phyloP scores from a whole-genome alignment of 2,113 vertebrate species.

The Lontra canadensis region DNA sequence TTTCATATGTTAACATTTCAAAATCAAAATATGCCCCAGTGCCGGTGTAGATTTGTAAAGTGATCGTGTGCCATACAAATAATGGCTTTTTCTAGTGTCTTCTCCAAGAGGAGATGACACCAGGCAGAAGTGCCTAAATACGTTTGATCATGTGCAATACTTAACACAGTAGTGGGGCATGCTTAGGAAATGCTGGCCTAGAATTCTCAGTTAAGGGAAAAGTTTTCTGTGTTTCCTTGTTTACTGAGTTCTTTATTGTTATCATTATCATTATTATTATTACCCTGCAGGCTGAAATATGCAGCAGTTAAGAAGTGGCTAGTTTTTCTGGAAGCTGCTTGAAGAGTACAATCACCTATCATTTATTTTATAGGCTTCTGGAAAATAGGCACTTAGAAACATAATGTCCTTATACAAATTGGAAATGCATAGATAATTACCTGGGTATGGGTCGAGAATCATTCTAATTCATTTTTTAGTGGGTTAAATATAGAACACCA shows the following conservation, averaged over 20 bases:
- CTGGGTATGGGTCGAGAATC: background rate
- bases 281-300: background rate
- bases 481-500: background rate
- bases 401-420: slow-evolving; percentile 28
- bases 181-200: background rate
- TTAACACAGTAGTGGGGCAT: background rate
- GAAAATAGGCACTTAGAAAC: slow-evolving; percentile 48
- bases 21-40: background rate
- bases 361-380: slow-evolving; percentile 55
- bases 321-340: slow-evolving; percentile 29
- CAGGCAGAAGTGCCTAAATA: background rate
- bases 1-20: background rate
- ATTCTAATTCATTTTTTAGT: slow-evolving; percentile 48
- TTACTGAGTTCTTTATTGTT: slow-evolving; percentile 49
- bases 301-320: background rate
- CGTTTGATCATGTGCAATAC: background rate
- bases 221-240: slow-evolving; percentile 10
- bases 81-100: background rate
- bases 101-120: background rate
- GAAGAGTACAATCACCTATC: background rate
- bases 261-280: background rate
- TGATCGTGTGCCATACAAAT: background rate
- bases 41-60: background rate
- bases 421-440: slow-evolving; percentile 45
- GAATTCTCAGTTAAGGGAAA: background rate